phyloP scores from a whole-genome alignment of 2,113 vertebrate species.

The Pteronura brasiliensis region DNA sequence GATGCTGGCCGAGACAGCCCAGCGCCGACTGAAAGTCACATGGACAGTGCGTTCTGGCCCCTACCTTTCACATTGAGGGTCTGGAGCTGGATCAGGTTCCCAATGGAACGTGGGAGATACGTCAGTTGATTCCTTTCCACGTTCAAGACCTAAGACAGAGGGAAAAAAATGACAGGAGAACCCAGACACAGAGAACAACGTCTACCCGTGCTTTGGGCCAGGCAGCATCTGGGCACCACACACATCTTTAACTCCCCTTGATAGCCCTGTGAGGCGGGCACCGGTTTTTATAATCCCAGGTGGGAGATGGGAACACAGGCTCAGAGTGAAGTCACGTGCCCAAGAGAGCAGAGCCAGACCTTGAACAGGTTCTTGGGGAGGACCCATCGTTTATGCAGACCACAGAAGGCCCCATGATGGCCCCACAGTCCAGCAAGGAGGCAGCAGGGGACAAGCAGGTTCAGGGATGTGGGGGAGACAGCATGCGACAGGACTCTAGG shows the following conservation, averaged over 20 bases:
- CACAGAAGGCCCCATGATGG: background rate
- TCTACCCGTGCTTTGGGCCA: fast-evolving
- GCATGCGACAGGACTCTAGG: fast-evolving
- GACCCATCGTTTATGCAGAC: background rate
- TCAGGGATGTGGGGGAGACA: background rate
- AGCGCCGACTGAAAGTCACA: background rate
- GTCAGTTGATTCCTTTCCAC: constrained; percentile 91
- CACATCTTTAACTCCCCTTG: background rate
- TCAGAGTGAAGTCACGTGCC: background rate
- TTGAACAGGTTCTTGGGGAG: background rate
- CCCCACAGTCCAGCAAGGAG: background rate
- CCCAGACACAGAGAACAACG: fast-evolving
- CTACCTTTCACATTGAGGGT: constrained; percentile 93
- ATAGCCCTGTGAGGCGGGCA: background rate
- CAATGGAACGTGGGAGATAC: constrained; percentile 88
- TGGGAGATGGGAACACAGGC: background rate
- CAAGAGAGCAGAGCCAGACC: background rate
- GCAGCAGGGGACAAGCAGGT: background rate
- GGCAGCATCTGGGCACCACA: fast-evolving
- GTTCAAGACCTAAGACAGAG: constrained; percentile 90
- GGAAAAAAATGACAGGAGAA: background rate
- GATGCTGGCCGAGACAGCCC: background rate
- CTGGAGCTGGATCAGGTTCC: constrained; percentile 90
- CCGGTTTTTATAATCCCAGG: too few relatives aligned
- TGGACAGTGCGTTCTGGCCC: background rate